phyloP scores from a whole-genome alignment of 2,113 vertebrate species.

The Genyomyrus donnyi region DNA sequence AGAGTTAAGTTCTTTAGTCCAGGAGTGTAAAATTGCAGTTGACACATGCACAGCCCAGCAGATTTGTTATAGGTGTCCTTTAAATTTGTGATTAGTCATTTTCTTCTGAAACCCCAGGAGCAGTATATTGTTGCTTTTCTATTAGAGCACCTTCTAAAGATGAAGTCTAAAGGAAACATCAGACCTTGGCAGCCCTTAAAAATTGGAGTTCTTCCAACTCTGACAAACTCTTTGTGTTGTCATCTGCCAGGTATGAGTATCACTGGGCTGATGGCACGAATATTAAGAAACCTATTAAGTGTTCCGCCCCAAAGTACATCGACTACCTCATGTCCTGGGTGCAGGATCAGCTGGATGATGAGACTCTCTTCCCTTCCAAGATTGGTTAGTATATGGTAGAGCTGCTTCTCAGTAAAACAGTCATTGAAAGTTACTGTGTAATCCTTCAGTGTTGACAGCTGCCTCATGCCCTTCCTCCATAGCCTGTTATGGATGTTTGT shows the following conservation, averaged over 20 bases:
- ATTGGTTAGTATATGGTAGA: conserved; percentile 67
- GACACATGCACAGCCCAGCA: neutral
- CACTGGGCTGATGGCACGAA: conserved; percentile 97
- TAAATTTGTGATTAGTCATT: neutral
- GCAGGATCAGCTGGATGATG: conserved; percentile 93
- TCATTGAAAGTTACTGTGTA: neutral
- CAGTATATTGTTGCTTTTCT: neutral
- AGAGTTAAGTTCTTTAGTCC: neutral
- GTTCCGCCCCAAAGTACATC: conserved; percentile 93
- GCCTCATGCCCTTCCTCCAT: neutral
- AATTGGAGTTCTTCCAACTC: neutral
- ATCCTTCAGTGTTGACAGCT: neutral
- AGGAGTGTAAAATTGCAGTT: neutral
- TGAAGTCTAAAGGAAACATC: neutral
- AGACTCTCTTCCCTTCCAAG: conserved; percentile 94
- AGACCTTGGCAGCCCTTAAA: neutral
- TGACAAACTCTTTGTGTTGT: neutral
- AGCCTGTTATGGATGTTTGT: neutral
- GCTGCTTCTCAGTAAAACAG: neutral
- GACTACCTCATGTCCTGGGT: conserved; percentile 98
- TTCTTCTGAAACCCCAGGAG: neutral
- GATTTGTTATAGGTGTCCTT: neutral
- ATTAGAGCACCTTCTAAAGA: neutral
- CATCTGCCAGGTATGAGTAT: conserved; percentile 78
- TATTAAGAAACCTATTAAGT: conserved; percentile 95